Base-by-base conservation (phyloP, 2,888 invertebrate species). In the Cephus nigrinus region DNA sequence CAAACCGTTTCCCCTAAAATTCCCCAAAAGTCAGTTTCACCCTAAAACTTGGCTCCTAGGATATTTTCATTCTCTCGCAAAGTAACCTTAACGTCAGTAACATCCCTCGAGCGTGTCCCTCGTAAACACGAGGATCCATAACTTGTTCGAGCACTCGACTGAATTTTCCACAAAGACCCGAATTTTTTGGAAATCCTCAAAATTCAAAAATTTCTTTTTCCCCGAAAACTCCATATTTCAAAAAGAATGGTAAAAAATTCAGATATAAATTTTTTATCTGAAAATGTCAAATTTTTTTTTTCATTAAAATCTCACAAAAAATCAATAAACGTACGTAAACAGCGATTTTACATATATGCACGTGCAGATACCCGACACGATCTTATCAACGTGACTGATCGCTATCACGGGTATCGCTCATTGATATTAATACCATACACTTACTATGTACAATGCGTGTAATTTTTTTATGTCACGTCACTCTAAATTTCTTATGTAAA, bases 1-100 rank as follows among this genome's bases (percentile, higher is more conserved):
- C 73, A 76, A 78, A 75, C 75, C 72, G 74, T 78, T 75, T 75
- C 68, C 2, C 9, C 9, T 2, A 9, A 74, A 77, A 34, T 73
- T 30, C 15, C 72, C 35, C 5, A 33, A 34, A 68, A 72, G 33
- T 35, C 35, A 35, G 12, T 35, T 12, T 12, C 35, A 35, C 32
- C 74, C 34, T 9, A 9, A 15, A 2, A 23, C 32, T 1, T 35
- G 11, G 5, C 12, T 3, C n/a, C 12, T 9, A 23, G 9, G 55
- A 9, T 23, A 55, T 23, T 55, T 55, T 55, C 5, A 55, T 55
- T 55, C 23, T 23, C 5, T 23, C 15, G 2, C 15, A 4, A 23
- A 9, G 40, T 40, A 40, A 40, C 55, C 74, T 15, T 35, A 32
- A 74, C 74, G 15, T 2, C 23, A 9, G 55, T 23, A 55, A 55